Percentiles rank a stretch among this genome's conserved stretches.
These are phyloP conservation scores for Sminthopsis crassicaudata DNA, from an alignment of 2,113 vertebrate genomes.

Conservation along the genomic window DNA sequence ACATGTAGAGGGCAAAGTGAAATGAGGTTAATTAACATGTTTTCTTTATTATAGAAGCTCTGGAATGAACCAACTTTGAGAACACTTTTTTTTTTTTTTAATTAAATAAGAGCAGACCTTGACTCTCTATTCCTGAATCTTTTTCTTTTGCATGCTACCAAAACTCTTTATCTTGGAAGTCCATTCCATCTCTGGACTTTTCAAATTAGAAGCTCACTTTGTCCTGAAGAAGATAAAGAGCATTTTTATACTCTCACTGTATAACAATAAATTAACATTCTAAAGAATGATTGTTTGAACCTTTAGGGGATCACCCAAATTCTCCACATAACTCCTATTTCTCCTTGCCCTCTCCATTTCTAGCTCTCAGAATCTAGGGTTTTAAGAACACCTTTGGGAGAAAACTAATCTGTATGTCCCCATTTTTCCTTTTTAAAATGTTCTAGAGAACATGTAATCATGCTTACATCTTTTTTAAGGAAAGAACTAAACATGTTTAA, in stretches of 20 bases:
- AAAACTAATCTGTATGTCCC: background rate
- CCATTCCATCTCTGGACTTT: background rate
- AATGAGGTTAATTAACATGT: background rate
- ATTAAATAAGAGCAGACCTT: background rate
- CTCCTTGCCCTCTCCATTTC: background rate
- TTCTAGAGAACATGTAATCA: background rate
- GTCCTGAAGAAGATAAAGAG: background rate
- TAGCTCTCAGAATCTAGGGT: background rate
- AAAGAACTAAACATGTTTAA: background rate
- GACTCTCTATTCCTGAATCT: background rate
- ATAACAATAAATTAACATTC: background rate
- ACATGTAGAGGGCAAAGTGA: background rate
- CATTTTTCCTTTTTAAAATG: background rate
- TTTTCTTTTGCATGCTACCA: background rate
- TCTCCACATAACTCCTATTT: conserved; percentile 85
- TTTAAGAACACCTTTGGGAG: background rate
- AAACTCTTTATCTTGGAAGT: background rate
- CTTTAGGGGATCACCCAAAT: conserved; percentile 86
- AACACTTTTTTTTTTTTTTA: background rate
- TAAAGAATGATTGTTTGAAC: conserved; percentile 79
- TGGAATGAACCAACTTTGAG: background rate
- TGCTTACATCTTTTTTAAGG: background rate
- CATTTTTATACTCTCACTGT: background rate
- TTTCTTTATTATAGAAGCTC: background rate
- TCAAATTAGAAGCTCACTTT: background rate